Evolutionary conservation across 2,797 vertebrate genomes (phyloP), one percentile per base, ranked within the genome.

Genomic region (Coranthus polyacanthus): DNA sequence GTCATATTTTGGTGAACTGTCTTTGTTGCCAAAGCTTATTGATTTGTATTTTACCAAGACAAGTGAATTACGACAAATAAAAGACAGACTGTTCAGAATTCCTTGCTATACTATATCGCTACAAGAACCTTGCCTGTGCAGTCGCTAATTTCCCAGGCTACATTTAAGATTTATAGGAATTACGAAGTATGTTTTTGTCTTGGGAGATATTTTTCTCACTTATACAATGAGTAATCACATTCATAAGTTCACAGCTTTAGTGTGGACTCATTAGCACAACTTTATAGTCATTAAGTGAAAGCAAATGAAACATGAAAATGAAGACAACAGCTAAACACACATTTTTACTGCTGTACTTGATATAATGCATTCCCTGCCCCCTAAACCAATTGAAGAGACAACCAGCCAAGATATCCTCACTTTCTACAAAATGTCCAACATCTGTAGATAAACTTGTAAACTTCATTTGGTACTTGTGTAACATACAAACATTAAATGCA

Each of bases 171-270:
- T 58, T 15, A 17, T 13, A 52, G 21, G 26, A 63, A 69, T 32
- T 10, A 56, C 12, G 26, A 55, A 70, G 26, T 43, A 53, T 49
- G 5, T 18, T 2, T 50, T 75, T 63, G 58, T 9, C 49, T 32
- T 22, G 11, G n/a, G n/a, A 53, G 38, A 66, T 8, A n/a, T 65
- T 41, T 55, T 50, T 59, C 41, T 43, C 73, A 6, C 34, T 37
- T 46, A 56, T 41, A 34, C 12, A 7, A 37, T 15, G 42, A 69
- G 24, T 38, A 29, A 74, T 51, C 24, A 5, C 11, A 20, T 5
- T 42, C 17, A 18, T 70, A 13, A 57, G 50, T 42, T 60, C 42
- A 57, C 42, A 29, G 59, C 42, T 71, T 53, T 66, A 29, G 42
- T 51, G 39, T 45, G 52, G n/a, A 59, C 41, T 57, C 21, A 52